These are phyloP conservation scores for Drosophila prostipennis DNA, from an alignment of 2,888 invertebrate genomes.

Conservation along the genomic window DNA sequence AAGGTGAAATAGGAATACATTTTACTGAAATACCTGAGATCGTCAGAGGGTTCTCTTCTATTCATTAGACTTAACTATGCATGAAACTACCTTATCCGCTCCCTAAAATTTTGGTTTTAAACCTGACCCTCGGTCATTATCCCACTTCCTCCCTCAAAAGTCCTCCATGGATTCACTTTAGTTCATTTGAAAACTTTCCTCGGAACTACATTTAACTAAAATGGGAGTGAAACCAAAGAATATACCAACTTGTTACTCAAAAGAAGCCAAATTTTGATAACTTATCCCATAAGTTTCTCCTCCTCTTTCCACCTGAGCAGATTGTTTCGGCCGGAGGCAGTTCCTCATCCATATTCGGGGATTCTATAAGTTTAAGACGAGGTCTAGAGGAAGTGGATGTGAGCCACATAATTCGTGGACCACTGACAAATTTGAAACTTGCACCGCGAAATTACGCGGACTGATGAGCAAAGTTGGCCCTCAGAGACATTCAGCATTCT, in stretches of 20 bases:
- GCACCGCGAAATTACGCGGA: slow-evolving; percentile 65
- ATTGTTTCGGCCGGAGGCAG: slow-evolving; percentile 54
- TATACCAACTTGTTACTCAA: slow-evolving; percentile 60
- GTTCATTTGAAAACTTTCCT: slow-evolving; percentile 50
- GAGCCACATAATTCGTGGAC: slow-evolving; percentile 50
- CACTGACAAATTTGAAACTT: slow-evolving; percentile 65
- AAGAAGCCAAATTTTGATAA: slow-evolving; percentile 35
- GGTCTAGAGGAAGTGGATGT: slow-evolving; percentile 4
- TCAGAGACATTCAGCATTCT: slow-evolving; percentile 41
- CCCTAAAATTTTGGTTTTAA: not conserved
- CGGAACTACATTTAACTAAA: slow-evolving; percentile 14
- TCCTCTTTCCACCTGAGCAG: slow-evolving; percentile 43
- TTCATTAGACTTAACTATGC: slow-evolving; percentile 34
- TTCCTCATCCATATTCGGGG: slow-evolving; percentile 25
- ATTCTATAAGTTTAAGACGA: not conserved
- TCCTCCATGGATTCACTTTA: slow-evolving; percentile 17
- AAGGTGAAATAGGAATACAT: too few species aligned
- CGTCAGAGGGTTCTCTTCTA: not conserved
- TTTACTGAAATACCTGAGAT: too few species aligned
- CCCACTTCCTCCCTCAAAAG: not conserved
- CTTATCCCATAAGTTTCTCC: slow-evolving; percentile 4
- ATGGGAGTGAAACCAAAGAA: slow-evolving; percentile 40
- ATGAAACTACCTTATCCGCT: slow-evolving; percentile 13
- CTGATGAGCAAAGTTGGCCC: slow-evolving; percentile 67
- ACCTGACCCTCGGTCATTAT: slow-evolving; percentile 16